Evolutionary conservation across 2,888 invertebrate species (phyloP).

Genomic region (Hedychridium roseum): DNA sequence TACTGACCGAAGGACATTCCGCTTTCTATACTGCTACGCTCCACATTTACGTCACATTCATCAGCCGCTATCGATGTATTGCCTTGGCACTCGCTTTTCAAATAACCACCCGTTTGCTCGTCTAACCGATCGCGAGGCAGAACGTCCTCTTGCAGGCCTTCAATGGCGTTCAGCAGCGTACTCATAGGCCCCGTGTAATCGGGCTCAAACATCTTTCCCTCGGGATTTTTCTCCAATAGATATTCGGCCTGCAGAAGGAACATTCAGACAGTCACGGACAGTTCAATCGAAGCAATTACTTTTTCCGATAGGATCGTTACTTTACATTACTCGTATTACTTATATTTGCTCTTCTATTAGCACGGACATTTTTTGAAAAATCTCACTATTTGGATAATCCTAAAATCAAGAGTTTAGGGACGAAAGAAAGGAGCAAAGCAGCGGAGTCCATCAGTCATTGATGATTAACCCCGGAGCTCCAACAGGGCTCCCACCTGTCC

Average conservation of each 20-base stretch:
- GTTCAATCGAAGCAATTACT: too few species aligned
- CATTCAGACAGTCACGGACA: neutral
- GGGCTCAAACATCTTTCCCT: conserved; percentile 75
- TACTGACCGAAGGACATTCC: neutral
- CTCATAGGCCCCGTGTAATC: conserved; percentile 71
- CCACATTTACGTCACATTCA: neutral
- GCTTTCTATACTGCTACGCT: too few species aligned
- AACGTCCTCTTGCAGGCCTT: conserved; percentile 62
- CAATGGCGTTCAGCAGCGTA: conserved; percentile 65
- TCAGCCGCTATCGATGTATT: neutral
- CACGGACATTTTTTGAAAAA: neutral
- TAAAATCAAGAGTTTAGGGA: too few species aligned
- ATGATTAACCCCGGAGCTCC: too few species aligned
- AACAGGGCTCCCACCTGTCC: too few species aligned
- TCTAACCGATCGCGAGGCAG: conserved; percentile 27
- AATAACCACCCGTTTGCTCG: conserved; percentile 15
- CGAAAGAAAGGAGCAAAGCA: too few species aligned
- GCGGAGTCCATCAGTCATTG: too few species aligned
- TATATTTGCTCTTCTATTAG: neutral
- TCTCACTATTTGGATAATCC: too few species aligned
- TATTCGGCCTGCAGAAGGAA: conserved; percentile 68
- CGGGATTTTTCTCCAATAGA: conserved; percentile 74
- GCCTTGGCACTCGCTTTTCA: conserved; percentile 11
- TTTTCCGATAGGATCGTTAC: neutral
- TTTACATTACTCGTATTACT: neutral